These are phyloP conservation scores for Apotomis turbidana DNA, from an alignment of 2,888 invertebrate species.

Conservation along the genomic window DNA sequence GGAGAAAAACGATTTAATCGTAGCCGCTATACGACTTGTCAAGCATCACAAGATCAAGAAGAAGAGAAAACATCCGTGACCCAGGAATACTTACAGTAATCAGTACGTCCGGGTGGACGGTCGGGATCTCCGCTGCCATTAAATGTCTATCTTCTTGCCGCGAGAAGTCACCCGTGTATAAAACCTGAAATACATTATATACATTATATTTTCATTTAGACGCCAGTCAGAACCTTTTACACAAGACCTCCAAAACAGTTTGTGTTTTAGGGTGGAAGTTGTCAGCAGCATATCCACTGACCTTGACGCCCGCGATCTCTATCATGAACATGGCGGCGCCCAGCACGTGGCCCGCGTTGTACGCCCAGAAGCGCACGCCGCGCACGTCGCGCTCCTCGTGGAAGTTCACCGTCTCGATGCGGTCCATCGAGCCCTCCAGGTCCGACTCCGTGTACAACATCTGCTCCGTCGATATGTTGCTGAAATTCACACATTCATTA, in stretches of 20 bases:
- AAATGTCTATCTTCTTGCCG: slow-evolving; percentile 99
- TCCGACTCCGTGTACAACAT: slow-evolving; percentile 99
- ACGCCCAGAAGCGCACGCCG: slow-evolving; percentile 99
- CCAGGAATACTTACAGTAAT: slow-evolving; percentile 87
- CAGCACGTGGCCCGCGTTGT: slow-evolving; percentile 99
- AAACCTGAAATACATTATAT: slow-evolving; percentile 82
- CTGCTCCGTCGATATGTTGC: slow-evolving; percentile 98
- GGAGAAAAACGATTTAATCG: background rate
- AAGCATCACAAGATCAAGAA: too few species aligned
- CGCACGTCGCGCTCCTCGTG: slow-evolving; percentile 99
- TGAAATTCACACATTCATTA: slow-evolving; percentile 59
- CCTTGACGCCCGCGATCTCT: slow-evolving; percentile 99
- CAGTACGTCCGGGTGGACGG: slow-evolving; percentile 97
- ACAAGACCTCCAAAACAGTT: too few species aligned
- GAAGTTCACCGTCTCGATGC: slow-evolving; percentile 99
- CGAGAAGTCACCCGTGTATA: slow-evolving; percentile 99
- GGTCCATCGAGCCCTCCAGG: slow-evolving; percentile 98
- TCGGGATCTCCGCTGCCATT: slow-evolving; percentile 99
- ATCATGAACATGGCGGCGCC: slow-evolving; percentile 99
- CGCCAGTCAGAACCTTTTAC: slow-evolving; percentile 81
- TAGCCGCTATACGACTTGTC: background rate
- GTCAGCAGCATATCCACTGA: slow-evolving; percentile 92
- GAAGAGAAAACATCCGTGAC: too few species aligned
- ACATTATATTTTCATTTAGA: slow-evolving; percentile 79
- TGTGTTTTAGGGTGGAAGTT: slow-evolving; percentile 70